phyloP scores from a whole-genome alignment of 1,140 invertebrate genomes.

The Cotesia typhae region DNA sequence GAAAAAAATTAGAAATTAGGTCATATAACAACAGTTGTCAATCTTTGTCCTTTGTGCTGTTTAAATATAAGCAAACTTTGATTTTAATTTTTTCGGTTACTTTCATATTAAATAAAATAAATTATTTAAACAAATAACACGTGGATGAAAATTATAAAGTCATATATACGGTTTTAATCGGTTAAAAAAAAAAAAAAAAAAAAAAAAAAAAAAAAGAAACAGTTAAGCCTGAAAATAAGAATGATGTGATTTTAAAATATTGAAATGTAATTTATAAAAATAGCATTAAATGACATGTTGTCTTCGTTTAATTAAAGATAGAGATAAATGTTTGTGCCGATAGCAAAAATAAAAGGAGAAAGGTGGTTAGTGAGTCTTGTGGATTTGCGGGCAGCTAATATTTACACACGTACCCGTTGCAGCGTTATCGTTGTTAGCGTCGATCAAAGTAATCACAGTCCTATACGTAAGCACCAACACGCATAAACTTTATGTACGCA shows the following conservation, averaged over 20 bases:
- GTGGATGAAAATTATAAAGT: too few relatives aligned
- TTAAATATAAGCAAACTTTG: neutral
- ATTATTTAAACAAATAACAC: too few relatives aligned
- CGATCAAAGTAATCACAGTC: constrained; percentile 43
- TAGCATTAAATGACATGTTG: neutral
- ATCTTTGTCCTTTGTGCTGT: neutral
- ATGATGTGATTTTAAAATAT: neutral
- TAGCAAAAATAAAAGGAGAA: constrained; percentile 2
- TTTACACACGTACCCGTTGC: constrained; percentile 35
- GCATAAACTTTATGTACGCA: constrained; percentile 19
- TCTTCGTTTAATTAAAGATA: neutral
- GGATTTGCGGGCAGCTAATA: constrained; percentile 36
- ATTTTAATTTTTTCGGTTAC: too few relatives aligned
- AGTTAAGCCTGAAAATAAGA: neutral
- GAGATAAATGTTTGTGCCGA: constrained; percentile 24
- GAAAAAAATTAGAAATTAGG: too few relatives aligned
- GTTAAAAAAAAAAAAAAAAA: too few relatives aligned
- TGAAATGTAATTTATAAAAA: neutral
- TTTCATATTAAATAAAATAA: too few relatives aligned
- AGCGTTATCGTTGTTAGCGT: constrained; percentile 40
- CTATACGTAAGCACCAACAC: constrained; percentile 22
- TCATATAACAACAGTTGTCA: too few relatives aligned
- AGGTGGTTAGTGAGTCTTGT: constrained; percentile 19
- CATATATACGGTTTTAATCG: too few relatives aligned
- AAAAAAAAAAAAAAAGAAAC: too few relatives aligned